Percentiles rank a stretch among this genome's conserved stretches.
Evolutionary conservation across 2,888 invertebrate species (phyloP).

Genomic region (Belgica antarctica): DNA sequence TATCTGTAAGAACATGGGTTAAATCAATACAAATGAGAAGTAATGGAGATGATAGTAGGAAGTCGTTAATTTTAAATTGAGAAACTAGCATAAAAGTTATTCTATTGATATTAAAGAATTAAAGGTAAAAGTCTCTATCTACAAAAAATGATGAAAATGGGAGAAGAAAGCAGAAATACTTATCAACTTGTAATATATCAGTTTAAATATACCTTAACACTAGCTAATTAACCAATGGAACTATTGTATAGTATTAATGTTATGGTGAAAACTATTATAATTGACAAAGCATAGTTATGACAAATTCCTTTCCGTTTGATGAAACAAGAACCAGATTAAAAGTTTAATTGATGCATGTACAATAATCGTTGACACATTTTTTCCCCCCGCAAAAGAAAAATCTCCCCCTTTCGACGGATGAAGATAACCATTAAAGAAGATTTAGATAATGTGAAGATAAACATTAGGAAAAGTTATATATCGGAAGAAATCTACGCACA

Average conservation of each 20-base stretch:
- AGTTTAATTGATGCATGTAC: conserved; percentile 22
- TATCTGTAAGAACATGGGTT: conserved; percentile 26
- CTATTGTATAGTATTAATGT: conserved; percentile 42
- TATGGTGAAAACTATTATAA: conserved; percentile 19
- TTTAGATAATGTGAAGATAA: conserved; percentile 12
- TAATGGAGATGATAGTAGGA: not conserved
- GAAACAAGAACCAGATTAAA: conserved; percentile 1
- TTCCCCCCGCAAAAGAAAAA: not conserved
- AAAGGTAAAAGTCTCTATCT: conserved; percentile 17
- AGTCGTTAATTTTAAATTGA: too few relatives aligned
- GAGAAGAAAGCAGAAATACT: too few relatives aligned
- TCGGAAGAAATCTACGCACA: conserved; percentile 37
- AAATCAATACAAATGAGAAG: not conserved
- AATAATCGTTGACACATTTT: conserved; percentile 34
- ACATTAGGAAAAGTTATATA: conserved; percentile 14
- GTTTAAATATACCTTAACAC: conserved; percentile 15
- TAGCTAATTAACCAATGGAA: conserved; percentile 9
- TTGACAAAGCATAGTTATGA: conserved; percentile 7
- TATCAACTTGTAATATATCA: conserved; percentile 34
- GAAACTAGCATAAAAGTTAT: conserved; percentile 34
- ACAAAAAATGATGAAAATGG: conserved; percentile 16
- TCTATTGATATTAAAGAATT: conserved; percentile 33
- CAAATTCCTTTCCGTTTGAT: not conserved
- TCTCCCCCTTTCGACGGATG: not conserved
- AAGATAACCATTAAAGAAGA: not conserved